A percentile compares a stretch with the other conserved stretches of the same genome.
Conservation (phyloP, 1,140 invertebrate species). For the Dinoponera quadriceps region DNA sequence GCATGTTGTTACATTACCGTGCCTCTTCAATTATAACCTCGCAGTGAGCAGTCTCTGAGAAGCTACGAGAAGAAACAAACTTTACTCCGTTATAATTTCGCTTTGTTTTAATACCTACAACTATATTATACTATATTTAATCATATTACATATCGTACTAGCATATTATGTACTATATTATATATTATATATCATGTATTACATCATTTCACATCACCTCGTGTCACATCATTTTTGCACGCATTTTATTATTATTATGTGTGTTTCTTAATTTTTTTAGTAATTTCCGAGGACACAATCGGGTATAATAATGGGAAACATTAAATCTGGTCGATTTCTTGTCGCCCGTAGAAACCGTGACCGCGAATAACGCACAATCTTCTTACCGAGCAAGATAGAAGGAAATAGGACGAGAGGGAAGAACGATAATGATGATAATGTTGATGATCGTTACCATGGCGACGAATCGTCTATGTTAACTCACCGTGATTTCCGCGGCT, state of each 20-base stretch:
- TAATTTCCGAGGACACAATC: neutral
- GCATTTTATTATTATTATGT: neutral
- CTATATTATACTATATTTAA: no score
- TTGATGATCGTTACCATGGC: conserved; percentile 82
- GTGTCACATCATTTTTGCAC: no score
- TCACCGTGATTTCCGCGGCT: conserved; percentile 57
- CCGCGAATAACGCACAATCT: conserved; percentile 76
- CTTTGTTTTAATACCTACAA: no score
- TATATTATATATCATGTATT: no score
- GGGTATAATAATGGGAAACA: neutral
- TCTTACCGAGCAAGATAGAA: conserved; percentile 67
- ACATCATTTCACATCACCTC: no score
- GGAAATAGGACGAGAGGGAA: conserved; percentile 70
- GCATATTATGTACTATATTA: no score
- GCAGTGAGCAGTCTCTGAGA: no score
- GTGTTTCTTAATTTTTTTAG: neutral
- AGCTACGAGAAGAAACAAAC: no score
- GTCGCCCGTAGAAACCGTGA: conserved; percentile 72
- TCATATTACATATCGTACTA: no score
- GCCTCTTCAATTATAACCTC: no score
- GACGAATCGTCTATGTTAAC: conserved; percentile 76
- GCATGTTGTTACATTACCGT: neutral
- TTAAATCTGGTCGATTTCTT: conserved; percentile 23
- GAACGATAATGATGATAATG: conserved; percentile 84
- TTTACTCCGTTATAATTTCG: no score